Evolutionary conservation across 2,888 invertebrate genomes (phyloP).

Genomic region (Hecatera dysodea): DNA sequence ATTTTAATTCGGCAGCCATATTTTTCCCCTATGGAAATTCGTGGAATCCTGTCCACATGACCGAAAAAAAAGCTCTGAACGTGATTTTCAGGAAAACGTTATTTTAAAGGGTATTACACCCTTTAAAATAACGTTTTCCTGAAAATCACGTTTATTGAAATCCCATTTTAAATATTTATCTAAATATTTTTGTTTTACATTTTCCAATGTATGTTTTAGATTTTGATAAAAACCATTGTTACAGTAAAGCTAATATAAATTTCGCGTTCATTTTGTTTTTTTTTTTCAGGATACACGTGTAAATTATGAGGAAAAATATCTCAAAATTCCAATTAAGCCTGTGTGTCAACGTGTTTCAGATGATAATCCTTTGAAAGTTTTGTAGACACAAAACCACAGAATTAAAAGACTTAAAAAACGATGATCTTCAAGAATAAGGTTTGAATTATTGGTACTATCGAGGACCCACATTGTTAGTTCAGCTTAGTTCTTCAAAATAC

Average conservation of each 20-base stretch:
- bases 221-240: background rate
- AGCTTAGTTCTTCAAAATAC: too few relatives aligned
- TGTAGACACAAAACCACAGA: background rate
- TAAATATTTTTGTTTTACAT: background rate
- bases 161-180: background rate
- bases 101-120: too few relatives aligned
- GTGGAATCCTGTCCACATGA: background rate
- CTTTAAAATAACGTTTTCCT: background rate
- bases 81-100: too few relatives aligned
- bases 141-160: background rate
- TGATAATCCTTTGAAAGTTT: slow-evolving; percentile 6
- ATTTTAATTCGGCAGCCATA: background rate
- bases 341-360: background rate
- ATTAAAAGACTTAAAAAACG: background rate
- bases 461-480: background rate
- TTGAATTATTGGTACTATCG: background rate
- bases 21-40: background rate
- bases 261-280: background rate
- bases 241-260: background rate
- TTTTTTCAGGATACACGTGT: slow-evolving; percentile 3
- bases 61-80: background rate
- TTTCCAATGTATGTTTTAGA: background rate
- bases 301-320: background rate
- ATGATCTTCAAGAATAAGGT: background rate
- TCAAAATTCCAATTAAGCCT: background rate